Percentiles rank a stretch among this genome's conserved stretches.
Evolutionary conservation across 2,888 invertebrate genomes (phyloP).

Genomic region (Tuberolachnus salignus): DNA sequence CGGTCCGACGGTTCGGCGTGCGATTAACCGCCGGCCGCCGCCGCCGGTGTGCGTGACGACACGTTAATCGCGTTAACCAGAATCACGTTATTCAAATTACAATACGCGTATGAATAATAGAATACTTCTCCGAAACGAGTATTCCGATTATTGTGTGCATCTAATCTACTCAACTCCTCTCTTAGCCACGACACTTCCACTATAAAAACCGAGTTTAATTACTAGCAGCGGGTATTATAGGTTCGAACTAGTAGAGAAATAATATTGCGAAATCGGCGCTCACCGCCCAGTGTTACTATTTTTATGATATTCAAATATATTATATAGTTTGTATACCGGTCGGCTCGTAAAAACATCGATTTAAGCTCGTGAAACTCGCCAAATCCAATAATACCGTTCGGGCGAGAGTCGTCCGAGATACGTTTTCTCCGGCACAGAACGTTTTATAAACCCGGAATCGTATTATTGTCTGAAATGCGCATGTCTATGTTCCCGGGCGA

Average conservation of each 20-base stretch:
- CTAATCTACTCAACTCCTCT: not conserved
- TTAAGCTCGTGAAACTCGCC: no score
- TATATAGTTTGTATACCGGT: no score
- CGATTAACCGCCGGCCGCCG: not conserved
- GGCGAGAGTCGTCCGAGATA: no score
- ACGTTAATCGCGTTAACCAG: not conserved
- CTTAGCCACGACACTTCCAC: not conserved
- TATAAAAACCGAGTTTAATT: not conserved
- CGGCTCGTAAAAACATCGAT: no score
- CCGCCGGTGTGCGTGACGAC: slow-evolving; percentile 8
- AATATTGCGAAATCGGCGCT: not conserved
- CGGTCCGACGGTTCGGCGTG: no score
- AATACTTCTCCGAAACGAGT: not conserved
- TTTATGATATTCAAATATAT: no score
- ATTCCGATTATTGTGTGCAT: not conserved
- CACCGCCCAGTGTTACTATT: no score
- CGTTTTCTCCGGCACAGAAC: no score
- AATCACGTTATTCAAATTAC: slow-evolving; percentile 1
- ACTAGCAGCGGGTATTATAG: not conserved
- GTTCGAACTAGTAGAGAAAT: not conserved
- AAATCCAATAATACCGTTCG: no score
- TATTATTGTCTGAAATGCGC: no score
- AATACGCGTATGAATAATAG: not conserved
- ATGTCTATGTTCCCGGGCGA: no score
- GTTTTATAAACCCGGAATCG: no score